Evolutionary conservation across 30 jellyfish, hydroid and myxozoan species (phyloP).

Genomic region (Chrysaora quinquecirrha): DNA sequence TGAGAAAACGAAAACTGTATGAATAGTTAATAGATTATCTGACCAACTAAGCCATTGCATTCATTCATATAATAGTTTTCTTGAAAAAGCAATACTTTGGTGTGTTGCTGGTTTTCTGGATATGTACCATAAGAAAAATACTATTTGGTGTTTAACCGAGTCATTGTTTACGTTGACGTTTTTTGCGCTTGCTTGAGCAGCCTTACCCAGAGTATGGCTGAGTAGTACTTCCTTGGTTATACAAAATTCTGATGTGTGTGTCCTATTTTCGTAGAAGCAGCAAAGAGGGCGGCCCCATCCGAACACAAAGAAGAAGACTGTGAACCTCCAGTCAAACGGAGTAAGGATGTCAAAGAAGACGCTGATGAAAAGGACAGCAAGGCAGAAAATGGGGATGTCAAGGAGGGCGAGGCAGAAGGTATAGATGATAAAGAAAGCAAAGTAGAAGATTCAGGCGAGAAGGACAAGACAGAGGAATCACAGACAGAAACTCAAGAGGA

Average conservation of each 20-base stretch:
- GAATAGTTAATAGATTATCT: too few species aligned
- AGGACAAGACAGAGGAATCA: slow-evolving; percentile 2
- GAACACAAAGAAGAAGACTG: slow-evolving; percentile 41
- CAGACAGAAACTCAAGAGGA: not conserved
- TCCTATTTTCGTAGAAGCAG: slow-evolving; percentile 22
- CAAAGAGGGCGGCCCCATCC: slow-evolving; percentile 46
- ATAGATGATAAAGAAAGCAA: too few species aligned
- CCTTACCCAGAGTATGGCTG: not conserved
- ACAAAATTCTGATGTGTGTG: too few species aligned
- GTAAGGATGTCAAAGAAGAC: slow-evolving; percentile 19
- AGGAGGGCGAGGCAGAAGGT: slow-evolving; percentile 45
- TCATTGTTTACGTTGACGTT: not conserved
- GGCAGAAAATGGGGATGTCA: slow-evolving; percentile 45
- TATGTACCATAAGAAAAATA: not conserved
- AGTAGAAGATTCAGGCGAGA: too few species aligned
- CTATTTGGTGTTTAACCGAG: not conserved
- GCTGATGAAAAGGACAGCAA: too few species aligned
- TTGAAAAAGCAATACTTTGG: slow-evolving; percentile 11
- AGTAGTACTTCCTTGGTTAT: not conserved
- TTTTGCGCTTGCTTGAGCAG: not conserved
- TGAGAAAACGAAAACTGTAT: too few species aligned
- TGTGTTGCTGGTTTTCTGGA: not conserved
- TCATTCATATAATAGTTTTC: too few species aligned
- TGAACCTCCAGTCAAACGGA: not conserved
- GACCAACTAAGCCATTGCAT: too few species aligned